phyloP scores from a whole-genome alignment of 2,113 vertebrate genomes.

The Pelusios castaneus region DNA sequence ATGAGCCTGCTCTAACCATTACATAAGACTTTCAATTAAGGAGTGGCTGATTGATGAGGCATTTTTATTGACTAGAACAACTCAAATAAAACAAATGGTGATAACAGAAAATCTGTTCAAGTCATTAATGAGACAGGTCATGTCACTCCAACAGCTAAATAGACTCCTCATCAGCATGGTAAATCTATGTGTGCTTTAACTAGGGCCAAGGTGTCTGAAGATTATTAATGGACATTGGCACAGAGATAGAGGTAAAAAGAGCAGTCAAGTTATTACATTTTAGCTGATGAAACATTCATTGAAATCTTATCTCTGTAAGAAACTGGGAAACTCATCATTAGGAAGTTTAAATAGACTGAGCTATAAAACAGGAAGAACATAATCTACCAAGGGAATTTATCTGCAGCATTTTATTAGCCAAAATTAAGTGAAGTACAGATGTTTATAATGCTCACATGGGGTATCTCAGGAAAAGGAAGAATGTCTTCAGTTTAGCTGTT shows the following conservation, averaged over 20 bases:
- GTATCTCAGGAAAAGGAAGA: background rate
- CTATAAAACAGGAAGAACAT: background rate
- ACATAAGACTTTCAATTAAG: background rate
- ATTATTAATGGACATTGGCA: constrained; percentile 25
- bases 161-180: background rate
- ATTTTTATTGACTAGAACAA: constrained; percentile 44
- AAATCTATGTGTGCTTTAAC: background rate
- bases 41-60: background rate
- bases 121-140: background rate
- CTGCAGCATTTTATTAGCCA: background rate
- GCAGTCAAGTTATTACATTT: constrained; percentile 1
- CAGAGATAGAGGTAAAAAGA: constrained; percentile 27
- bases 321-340: constrained; percentile 17
- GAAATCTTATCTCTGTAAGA: constrained; percentile 36
- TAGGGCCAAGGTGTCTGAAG: background rate
- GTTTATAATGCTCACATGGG: background rate
- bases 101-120: background rate
- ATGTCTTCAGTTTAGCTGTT: background rate
- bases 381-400: background rate
- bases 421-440: background rate
- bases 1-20: background rate
- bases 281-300: constrained; percentile 24
- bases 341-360: background rate
- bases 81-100: constrained; percentile 29
- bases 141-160: background rate